Evolutionary conservation across 2,113 vertebrate species (phyloP).

Genomic region (Gobius niger): DNA sequence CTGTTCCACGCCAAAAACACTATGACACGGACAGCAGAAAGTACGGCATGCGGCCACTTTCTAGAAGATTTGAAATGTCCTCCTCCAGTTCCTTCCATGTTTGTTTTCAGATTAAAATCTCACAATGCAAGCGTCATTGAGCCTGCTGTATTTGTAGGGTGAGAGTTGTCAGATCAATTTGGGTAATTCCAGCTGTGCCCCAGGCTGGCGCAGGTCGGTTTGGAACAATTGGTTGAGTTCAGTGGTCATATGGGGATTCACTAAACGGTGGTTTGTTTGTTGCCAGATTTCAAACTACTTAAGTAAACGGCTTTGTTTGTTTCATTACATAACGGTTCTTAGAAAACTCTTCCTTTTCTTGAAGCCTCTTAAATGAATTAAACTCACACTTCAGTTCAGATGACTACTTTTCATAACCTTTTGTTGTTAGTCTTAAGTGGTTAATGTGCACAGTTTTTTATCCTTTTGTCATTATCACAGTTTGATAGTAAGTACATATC

Average conservation of each 20-base stretch:
- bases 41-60: neutral
- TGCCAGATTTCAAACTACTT: neutral
- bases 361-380: too few relatives aligned
- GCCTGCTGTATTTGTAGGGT: neutral
- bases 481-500: too few relatives aligned
- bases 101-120: neutral
- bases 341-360: too few relatives aligned
- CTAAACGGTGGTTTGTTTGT: neutral
- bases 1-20: neutral
- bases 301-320: neutral
- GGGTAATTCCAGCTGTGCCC: neutral
- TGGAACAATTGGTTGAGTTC: neutral
- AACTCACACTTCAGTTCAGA: too few relatives aligned
- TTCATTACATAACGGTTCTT: neutral
- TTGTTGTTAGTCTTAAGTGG: too few relatives aligned
- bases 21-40: neutral
- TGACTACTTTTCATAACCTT: too few relatives aligned
- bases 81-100: neutral
- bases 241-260: neutral
- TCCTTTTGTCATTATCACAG: too few relatives aligned
- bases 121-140: neutral
- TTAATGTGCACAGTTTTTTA: too few relatives aligned
- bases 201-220: neutral
- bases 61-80: neutral
- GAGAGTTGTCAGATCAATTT: neutral